Conservation (phyloP, 2,888 invertebrate species). For the Nomada fucata region DNA sequence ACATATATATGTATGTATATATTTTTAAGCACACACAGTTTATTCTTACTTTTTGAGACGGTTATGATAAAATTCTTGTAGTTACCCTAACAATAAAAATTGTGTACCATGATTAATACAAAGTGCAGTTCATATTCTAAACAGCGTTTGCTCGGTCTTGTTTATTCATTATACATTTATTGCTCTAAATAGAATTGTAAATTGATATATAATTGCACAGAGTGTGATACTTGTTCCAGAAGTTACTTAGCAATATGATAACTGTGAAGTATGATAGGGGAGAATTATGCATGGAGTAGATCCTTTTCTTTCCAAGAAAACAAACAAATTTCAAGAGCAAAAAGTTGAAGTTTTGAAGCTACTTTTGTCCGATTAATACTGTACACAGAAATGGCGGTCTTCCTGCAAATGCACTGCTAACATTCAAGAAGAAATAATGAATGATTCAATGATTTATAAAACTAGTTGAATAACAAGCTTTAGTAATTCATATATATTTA, state of each 20-base stretch:
- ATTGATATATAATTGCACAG: constrained; percentile 50
- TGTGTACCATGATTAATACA: constrained; percentile 45
- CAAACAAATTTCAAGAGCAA: background rate
- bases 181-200: constrained; percentile 65
- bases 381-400: background rate
- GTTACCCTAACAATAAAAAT: constrained; percentile 44
- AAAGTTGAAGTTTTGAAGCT: background rate
- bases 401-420: constrained; percentile 41
- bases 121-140: constrained; percentile 57
- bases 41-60: constrained; percentile 33
- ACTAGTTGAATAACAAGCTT: constrained; percentile 20
- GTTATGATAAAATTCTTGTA: constrained; percentile 44
- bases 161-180: constrained; percentile 64
- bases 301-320: constrained; percentile 10
- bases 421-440: constrained; percentile 4
- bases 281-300: constrained; percentile 10
- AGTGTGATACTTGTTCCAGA: constrained; percentile 36
- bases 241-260: constrained; percentile 35
- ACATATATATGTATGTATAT: constrained; percentile 12
- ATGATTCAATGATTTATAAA: constrained; percentile 32
- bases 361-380: constrained; percentile 3
- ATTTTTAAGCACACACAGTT: constrained; percentile 43
- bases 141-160: constrained; percentile 28
- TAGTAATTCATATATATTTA: constrained; percentile 34
- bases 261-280: constrained; percentile 28